Evolutionary conservation across 2,113 vertebrate species (phyloP), one percentile per base, ranked within the genome.

Genomic region (Numida meleagris): DNA sequence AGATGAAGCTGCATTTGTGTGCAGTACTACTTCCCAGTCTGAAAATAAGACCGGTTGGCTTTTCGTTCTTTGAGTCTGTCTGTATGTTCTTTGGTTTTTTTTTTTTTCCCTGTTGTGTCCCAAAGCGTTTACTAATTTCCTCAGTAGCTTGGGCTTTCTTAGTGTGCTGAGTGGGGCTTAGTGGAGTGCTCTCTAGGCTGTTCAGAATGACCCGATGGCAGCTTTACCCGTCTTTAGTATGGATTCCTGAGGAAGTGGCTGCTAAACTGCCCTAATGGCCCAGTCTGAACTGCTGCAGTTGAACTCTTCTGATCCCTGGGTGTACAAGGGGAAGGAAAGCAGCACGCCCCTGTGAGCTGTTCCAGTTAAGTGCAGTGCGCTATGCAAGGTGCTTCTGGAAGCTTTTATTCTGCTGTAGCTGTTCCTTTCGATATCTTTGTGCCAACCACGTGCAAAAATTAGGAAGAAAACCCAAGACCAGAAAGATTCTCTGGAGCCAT

Each of bases 51-150:
- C 12, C 8, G 29, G 67, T 20, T 9, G 24, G 50, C 14, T 21
- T 74, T 75, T 57, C 43, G 45, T 9, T 33, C 31, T 70, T 40
- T 14, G n/a, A 14, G 66, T 55, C 40, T 76, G 10, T 50, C 50
- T 1, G 1, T 27, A 1, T 18, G 8, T 53, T n/a, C n/a, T n/a
- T n/a, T 36, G 43, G 16, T 4, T 2, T 3, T 40, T 42, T 8
- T 7, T 29, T 9, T 45, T 7, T 29, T 9, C 40, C 63, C 36
- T 17, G n/a, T 1, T 33, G 4, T 6, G 34, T 34, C 50, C 36
- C 55, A 33, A 89, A 29, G 27, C 45, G n/a, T 66, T 29, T 18
- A 4, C 62, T 29, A 20, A 3, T 6, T 82, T 84, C 51, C 42
- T 61, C 40, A 7, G 1, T 4, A 0, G 2, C 15, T 12, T 11